Evolutionary conservation across 2,797 vertebrate species (phyloP), one percentile per base, ranked within the genome.

Genomic region (Acestrorhynchus altus): DNA sequence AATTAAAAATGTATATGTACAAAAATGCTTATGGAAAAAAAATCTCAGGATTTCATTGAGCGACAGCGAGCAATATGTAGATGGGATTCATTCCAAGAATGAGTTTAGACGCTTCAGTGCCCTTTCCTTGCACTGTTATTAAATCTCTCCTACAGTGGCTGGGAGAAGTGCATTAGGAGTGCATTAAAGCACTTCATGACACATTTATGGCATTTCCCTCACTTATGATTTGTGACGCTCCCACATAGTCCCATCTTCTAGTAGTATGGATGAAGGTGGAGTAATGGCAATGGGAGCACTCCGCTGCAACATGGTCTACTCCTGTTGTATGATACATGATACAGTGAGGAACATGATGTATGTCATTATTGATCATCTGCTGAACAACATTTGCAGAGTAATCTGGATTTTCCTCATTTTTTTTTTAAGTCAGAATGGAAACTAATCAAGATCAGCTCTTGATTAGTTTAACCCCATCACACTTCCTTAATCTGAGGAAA

Each of bases 1-100:
- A 75, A 84, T 87, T 83, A 85, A 51, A 84, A 73, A 60, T 6
- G 28, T 28, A 49, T 69, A 40, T 35, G 49, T 56, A 46, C 15
- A 65, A 39, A 10, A 57, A 44, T 63, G 35, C 40, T 73, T n/a
- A n/a, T n/a, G n/a, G n/a, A n/a, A n/a, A n/a, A n/a, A 47, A 86
- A 82, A 83, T 75, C 71, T 81, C 70, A 72, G 70, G 75, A 84
- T 84, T 85, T 83, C 49, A 74, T 56, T 81, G 67, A 60, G 67
- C 77, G 42, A 79, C 71, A 40, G 86, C 88, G 83, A 84, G 88
- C 90, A 92, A 90, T 92, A 91, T 89, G 87, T 85, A 92, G 87
- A 91, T 85, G 87, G 87, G 90, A 86, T 90, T 90, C 88, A 93
- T 91, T 88, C 83, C 78, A 83, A 86, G 81, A 92, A 94, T 93